Evolutionary conservation across 2,113 vertebrate genomes (phyloP), one percentile per base, ranked within the genome.

Genomic region (Poeciliopsis turrubarensis): DNA sequence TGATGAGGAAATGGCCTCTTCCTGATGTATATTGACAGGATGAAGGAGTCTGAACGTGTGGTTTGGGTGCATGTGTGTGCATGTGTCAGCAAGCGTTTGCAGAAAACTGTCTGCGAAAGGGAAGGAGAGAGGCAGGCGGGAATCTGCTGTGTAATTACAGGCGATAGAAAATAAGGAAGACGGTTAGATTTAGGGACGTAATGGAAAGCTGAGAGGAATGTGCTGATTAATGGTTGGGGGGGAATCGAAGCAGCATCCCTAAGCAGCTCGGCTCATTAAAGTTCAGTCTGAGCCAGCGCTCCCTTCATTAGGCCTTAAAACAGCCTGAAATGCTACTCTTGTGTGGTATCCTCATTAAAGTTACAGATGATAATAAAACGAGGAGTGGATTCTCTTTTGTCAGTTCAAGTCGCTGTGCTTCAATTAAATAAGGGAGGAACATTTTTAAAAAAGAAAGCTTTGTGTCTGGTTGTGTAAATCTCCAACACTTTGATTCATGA

Each of bases 111-210:
- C 73, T 84, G 75, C n/a, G 73, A 57, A 83, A 14, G 79, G 68
- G 22, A 57, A 19, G 2, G 51, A 10, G 19, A 25, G 2, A 57
- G 51, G 9, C 22, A 25, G 19, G 51, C 22, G 22, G 51, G 80
- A 78, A 84, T 82, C 60, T 86, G 83, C 89, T 89, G 82, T 75
- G 87, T 90, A 92, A 92, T 92, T 91, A 92, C 85, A 89, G 86
- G 63, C 73, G 31, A 82, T 66, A 73, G 77, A 81, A 74, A 75
- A 82, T 39, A 68, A 82, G 80, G 69, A 72, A 73, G 86, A 80
- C 71, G 13, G 74, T 6, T 11, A 69, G 60, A 77, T 78, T 85
- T 84, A 68, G 78, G 67, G 75, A 69, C 65, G 72, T 85, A 86
- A 78, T 81, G 85, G 81, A 87, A 83, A 81, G 80, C 82, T 80